Evolutionary conservation across 2,888 invertebrate species (phyloP), one percentile per base, ranked within the genome.

Genomic region (Zeuzera pyrina): DNA sequence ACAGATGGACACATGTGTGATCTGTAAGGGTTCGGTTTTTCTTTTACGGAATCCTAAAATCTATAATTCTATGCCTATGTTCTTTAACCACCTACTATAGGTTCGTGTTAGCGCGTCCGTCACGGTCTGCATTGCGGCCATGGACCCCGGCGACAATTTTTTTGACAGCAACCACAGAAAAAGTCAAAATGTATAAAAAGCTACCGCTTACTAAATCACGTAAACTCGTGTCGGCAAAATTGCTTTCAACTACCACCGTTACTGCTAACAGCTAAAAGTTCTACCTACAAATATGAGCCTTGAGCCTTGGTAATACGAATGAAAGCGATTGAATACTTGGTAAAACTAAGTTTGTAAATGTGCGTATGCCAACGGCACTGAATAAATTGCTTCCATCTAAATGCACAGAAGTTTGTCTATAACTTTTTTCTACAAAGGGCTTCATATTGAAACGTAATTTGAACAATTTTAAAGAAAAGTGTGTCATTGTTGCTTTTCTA

Each of bases 151-250:
- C 51, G 70, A 70, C 70, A 70, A 52, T 65, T 70, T 65, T 65
- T 65, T 58, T 35, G 51, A 48, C 54, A 51, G 41, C 15, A 25
- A 22, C 56, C 43, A 37, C 39, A 52, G 53, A 65, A 69, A 62
- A 68, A 62, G 52, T 48, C 53, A 56, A 63, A 65, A 63, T 49
- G 53, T 54, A 48, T 46, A 54, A 64, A 68, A 64, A 66, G 54
- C 52, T 37, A 47, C 45, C 42, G 52, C 61, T 63, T 63, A 64
- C 59, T 54, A 65, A 70, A 72, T 71, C 69, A 73, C 70, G 69
- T 71, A 64, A 70, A 67, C 56, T 72, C 73, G 71, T 72, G 71
- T 68, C 62, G 59, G 56, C 61, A 52, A 66, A 72, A 71, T 71
- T 57, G 57, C 61, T 54, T 57, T 38, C 19, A 37, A 46, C 39